A percentile compares a stretch with the other conserved stretches of the same genome.
phyloP scores from a whole-genome alignment of 2,888 invertebrate genomes.

The Amblyjoppa proteus region DNA sequence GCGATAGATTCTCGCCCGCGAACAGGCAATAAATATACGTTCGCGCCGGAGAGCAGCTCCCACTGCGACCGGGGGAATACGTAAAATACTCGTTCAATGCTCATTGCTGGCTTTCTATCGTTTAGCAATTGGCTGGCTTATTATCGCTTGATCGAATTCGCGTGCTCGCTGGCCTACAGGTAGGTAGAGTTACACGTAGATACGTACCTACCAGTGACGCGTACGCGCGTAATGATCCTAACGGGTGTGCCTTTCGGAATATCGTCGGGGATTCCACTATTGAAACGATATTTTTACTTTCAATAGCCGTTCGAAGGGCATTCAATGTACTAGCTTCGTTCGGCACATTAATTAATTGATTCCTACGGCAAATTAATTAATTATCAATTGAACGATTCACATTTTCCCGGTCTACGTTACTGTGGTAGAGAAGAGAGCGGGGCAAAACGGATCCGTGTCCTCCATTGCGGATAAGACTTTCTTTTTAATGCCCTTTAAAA shows the following conservation, averaged over 20 bases:
- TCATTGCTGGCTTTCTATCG: conserved; percentile 74
- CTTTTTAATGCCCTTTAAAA: no score
- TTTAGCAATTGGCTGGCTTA: conserved; percentile 73
- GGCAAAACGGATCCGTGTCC: no score
- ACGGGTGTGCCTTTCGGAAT: conserved; percentile 70
- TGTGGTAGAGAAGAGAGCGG: no score
- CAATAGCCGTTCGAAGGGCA: no score
- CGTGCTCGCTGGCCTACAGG: conserved; percentile 69
- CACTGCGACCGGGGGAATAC: conserved; percentile 64
- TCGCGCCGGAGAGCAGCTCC: conserved; percentile 30
- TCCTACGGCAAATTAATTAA: no score
- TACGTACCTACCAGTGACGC: conserved; percentile 71
- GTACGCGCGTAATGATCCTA: conserved; percentile 74
- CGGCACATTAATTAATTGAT: no score
- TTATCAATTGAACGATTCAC: no score
- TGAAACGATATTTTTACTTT: conserved; percentile 16
- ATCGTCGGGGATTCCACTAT: not conserved
- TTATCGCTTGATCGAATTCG: conserved; percentile 78
- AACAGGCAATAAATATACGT: conserved; percentile 62
- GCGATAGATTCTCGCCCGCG: conserved; percentile 51
- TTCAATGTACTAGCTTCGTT: no score
- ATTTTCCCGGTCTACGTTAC: no score
- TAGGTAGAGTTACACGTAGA: conserved; percentile 42
- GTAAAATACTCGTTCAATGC: conserved; percentile 61
- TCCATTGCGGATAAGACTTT: no score